Evolutionary conservation across 2,797 vertebrate genomes (phyloP), one percentile per base, ranked within the genome.

Genomic region (Knipowitschia caucasica): DNA sequence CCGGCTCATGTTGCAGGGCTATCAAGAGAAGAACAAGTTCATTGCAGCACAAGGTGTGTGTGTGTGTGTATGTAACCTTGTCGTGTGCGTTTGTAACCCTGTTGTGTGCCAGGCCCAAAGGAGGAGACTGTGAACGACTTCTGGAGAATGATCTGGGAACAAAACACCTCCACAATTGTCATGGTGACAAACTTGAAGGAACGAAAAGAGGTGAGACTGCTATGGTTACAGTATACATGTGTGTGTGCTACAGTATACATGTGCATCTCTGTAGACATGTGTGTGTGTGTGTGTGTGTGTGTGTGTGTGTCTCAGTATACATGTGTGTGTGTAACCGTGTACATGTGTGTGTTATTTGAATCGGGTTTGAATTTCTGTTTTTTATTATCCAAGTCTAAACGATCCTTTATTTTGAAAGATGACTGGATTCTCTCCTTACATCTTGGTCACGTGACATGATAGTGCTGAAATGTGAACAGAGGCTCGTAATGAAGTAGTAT

Each of bases 91-190:
- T n/a, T n/a, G n/a, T n/a, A n/a, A n/a, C 69, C 7, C 54, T 2
- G 1, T 10, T 43, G 29, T 53, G 31, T 69, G 53, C 53, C 82
- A 98, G 96, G 96, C 81, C 96, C 96, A 46, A 98, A 99, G 80
- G 95, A 99, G 89, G 96, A 99, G 85, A 99, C 95, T 0, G 94
- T 98, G 64, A 98, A 98, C 4, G 96, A 99, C 71, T 99, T 91
- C 79, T 99, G 96, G 96, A 92, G 96, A 64, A 99, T 99, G 96
- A 98, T 99, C 86, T 99, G 96, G 96, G 96, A 99, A 82, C 95
- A 98, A 88, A 97, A 98, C 83, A 98, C 96, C 40, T 94, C 92
- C 0, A 98, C 96, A 14, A 98, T 99, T 5, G 96, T 98, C 74
- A 98, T 99, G 96, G 96, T 99, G 82, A 99, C 96, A 70, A 98